Base-by-base conservation (phyloP, 2,113 vertebrate genomes). In the Halcyon senegalensis region DNA sequence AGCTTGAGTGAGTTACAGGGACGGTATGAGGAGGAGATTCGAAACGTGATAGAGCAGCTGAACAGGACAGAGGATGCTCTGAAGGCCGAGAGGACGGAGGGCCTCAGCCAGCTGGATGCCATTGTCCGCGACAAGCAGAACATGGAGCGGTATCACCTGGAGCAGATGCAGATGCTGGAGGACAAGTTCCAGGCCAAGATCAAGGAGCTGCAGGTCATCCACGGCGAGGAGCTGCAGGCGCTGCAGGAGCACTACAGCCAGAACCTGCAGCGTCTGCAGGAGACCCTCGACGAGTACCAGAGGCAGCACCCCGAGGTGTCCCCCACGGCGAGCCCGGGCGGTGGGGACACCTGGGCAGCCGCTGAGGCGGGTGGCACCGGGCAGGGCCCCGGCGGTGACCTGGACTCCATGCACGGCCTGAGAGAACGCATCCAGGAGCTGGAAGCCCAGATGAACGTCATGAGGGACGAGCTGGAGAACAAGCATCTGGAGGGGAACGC, bases 381-480 rank as follows among this genome's bases (percentile, higher is more conserved):
- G 35, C 90, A 94, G 50, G 93, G 60, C 24, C 59, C 90, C 1
- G 7, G 79, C 4, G 41, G 67, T 0, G 97, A 98, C 66, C 84
- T 84, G 1, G 98, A 99, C 84, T 98, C 99, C 56, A 98, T 98
- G 98, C 96, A 97, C 0, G 95, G 98, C 72, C 98, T 99, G 90
- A 98, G 98, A 67, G 99, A 99, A 43, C 98, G 99, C 28, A 98
- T 99, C 97, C 99, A 98, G 91, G 99, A 99, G 95, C 97, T 99
- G 95, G 99, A 99, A 96, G 98, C 98, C 59, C 99, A 99, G 97
- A 99, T 99, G 98, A 98, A 99, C 9, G 74, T 96, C 96, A 99
- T 99, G 99, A 98, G 98, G 91, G 99, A 99, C 3, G 99, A 99
- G 94, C 97, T 99, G 97, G 99, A 99, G 95, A 98, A 98, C 95